Evolutionary conservation across 2,888 invertebrate genomes (phyloP), one percentile per base, ranked within the genome.

Genomic region (Polietes domitor): DNA sequence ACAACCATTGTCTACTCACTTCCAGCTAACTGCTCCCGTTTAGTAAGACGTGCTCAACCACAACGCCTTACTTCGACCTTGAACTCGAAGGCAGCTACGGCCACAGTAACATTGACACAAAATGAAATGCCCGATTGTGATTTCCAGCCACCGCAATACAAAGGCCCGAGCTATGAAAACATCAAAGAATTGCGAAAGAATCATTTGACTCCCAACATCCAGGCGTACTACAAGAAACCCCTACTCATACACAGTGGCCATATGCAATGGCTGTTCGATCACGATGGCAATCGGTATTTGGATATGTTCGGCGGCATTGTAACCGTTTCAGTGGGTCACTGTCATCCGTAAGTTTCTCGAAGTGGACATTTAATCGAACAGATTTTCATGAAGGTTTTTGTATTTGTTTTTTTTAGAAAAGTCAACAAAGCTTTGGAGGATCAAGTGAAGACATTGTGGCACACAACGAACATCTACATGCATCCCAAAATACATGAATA

Each of bases 291-390:
- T 85, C 94, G 97, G 88, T 99, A 98, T 92, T 93, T 99, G 86
- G 99, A 99, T 92, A 95, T 99, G 93, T 98, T 98, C 90, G 99
- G 96, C 5, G 99, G 99, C 7, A 99, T 99, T 87, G 98, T 98
- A 17, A 99, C 99, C 0, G 97, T 99, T 50, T 98, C 98, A 75
- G 98, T 99, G 1, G 99, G 99, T 24, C 99, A 99, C 92, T 98
- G 98, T 90, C 99, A 99, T 93, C 98, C 99, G 98, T 98, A 93
- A 95, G 96, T 37, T 65, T 15, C 0, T 3, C 19, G 47, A 37
- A 43, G 21, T 26, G 41, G 37, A 65, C 10, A 28, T 43, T 21
- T 19, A 17, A 32, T 61, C 75, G 10, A 37, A 68, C 47, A 70
- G 15, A 28, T 58, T 65, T 58, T 63, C n/a, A n/a, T n/a, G 32